Evolutionary conservation across 1,140 invertebrate species (phyloP).

Genomic region (Drosophila nigromelanica): DNA sequence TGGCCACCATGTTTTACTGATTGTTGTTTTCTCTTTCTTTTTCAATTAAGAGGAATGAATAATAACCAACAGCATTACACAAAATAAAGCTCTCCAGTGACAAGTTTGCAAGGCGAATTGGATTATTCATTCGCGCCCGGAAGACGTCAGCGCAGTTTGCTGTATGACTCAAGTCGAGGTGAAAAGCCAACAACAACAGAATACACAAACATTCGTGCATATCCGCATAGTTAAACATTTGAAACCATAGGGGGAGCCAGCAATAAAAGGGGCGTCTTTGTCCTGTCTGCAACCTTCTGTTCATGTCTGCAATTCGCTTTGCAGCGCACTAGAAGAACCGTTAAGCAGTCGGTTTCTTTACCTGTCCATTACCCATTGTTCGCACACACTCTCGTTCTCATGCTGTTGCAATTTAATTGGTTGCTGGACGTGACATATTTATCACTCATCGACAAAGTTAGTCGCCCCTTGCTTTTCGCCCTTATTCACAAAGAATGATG

Average conservation of each 20-base stretch:
- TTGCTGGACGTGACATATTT: conserved; percentile 27
- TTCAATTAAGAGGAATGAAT: conserved; percentile 12
- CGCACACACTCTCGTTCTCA: background rate
- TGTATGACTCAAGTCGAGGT: conserved; percentile 32
- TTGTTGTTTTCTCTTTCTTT: background rate
- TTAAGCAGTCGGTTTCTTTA: background rate
- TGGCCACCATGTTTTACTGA: background rate
- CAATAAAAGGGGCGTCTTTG: conserved; percentile 37
- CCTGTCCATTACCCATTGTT: background rate
- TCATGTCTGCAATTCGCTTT: conserved; percentile 19
- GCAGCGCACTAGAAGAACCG: conserved; percentile 5
- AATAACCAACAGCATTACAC: background rate
- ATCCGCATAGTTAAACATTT: conserved; percentile 6
- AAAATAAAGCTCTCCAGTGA: conserved; percentile 12
- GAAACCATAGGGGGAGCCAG: conserved; percentile 3
- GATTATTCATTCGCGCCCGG: conserved; percentile 35
- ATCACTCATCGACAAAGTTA: conserved; percentile 23
- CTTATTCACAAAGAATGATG: conserved; percentile 12
- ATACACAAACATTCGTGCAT: background rate
- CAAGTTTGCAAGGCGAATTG: conserved; percentile 29
- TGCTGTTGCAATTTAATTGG: conserved; percentile 11
- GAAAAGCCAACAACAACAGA: background rate
- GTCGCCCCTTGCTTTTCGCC: conserved; percentile 5
- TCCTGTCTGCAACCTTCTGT: conserved; percentile 35
- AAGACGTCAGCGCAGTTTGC: conserved; percentile 35